Evolutionary conservation across 1,140 invertebrate species (phyloP), one percentile per base, ranked within the genome.

Genomic region (Drosophila tropicalis): DNA sequence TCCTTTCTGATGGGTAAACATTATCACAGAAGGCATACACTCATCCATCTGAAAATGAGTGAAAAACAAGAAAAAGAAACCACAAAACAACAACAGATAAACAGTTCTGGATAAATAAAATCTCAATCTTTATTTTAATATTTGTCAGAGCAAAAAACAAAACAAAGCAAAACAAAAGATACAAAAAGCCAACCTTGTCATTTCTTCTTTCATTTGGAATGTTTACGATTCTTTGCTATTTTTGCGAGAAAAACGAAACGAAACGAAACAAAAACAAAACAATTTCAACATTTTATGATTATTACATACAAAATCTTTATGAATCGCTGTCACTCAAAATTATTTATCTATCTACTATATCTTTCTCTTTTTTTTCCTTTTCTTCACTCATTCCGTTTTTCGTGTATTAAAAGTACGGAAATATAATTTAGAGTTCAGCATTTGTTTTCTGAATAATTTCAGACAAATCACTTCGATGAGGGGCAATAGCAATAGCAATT

Each of bases 391-490:
- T 76, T 70, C 19, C 57, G 2, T 44, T n/a, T 44, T 17, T 22
- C 44, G 10, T 71, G 61, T 73, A 76, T 56, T 55, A 62, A 81
- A 58, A 81, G 55, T 78, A 62, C 80, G 80, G 80, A 83, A 83
- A 83, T 83, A 83, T 83, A 83, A 83, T 62, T 83, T 83, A 71
- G 63, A 72, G 71, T 83, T 79, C 79, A 82, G 54, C 66, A 47
- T 61, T 71, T 70, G 67, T 71, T 83, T 76, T 83, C 39, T 58
- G 75, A 79, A 71, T 70, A 83, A 83, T 83, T 70, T 83, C 61
- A 79, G 71, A 83, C 82, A 75, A 82, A 82, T 82, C 82, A 82
- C 78, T 82, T 82, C 79, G 78, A 56, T 82, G 64, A 63, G 74
- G 67, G 62, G 12, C 60, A 22, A 29, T 12, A 47, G 44, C 22